Evolutionary conservation across 2,113 vertebrate genomes (phyloP).

Genomic region (Cheilinus undulatus): DNA sequence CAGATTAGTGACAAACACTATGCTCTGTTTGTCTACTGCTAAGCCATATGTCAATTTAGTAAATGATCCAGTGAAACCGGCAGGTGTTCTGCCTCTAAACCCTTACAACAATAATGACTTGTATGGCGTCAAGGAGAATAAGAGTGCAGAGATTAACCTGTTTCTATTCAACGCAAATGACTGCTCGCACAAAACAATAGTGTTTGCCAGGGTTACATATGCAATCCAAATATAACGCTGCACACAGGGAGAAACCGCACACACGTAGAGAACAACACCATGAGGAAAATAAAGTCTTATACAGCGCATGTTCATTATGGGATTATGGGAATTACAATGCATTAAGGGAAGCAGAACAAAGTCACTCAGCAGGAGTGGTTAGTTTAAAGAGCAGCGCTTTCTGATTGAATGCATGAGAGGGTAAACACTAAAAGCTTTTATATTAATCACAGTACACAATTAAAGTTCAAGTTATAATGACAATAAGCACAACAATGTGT

Average conservation of each 20-base stretch:
- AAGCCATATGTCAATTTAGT: slow-evolving; percentile 54
- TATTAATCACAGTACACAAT: background rate
- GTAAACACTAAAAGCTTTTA: background rate
- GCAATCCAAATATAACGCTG: slow-evolving; percentile 16
- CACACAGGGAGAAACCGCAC: slow-evolving; percentile 9
- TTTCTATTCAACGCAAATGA: slow-evolving; percentile 47
- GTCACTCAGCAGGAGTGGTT: background rate
- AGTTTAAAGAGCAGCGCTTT: background rate
- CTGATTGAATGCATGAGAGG: background rate
- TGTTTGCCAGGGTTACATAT: slow-evolving; percentile 58
- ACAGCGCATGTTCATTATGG: background rate
- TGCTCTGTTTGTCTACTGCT: slow-evolving; percentile 54
- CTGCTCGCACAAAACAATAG: slow-evolving; percentile 31
- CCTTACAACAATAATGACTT: slow-evolving; percentile 45
- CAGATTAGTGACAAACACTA: slow-evolving; percentile 65
- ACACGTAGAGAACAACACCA: background rate
- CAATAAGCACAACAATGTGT: no score
- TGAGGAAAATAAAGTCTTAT: slow-evolving; percentile 14
- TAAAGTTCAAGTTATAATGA: background rate
- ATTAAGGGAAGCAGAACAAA: slow-evolving; percentile 13
- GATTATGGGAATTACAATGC: background rate
- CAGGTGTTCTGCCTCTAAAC: slow-evolving; percentile 70
- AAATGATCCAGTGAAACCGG: slow-evolving; percentile 50
- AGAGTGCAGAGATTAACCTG: slow-evolving; percentile 39
- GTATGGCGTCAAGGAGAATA: slow-evolving; percentile 34